A percentile compares a stretch with the other conserved stretches of the same genome.
Evolutionary conservation across 1,140 invertebrate species (phyloP).

Genomic region (Eumaeus atala): DNA sequence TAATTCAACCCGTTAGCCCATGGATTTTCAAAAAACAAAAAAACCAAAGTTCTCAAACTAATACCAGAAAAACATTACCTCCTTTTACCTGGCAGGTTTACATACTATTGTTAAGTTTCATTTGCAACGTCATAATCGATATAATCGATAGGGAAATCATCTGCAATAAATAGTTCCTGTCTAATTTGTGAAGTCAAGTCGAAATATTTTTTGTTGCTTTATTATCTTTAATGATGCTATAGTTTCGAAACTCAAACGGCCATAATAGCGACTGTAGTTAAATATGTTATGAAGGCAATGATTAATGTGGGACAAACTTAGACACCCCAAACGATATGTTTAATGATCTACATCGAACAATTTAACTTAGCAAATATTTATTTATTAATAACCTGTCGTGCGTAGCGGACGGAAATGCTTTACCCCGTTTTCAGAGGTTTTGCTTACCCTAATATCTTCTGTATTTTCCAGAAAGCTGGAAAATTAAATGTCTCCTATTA

Average conservation of each 20-base stretch:
- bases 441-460: no score
- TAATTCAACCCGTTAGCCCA: no score
- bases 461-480: no score
- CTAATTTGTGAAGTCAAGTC: background rate
- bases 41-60: no score
- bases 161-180: constrained; percentile 1
- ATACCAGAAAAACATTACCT: no score
- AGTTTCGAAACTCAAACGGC: constrained; percentile 14
- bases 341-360: constrained; percentile 60
- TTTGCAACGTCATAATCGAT: no score
- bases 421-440: no score
- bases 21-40: no score
- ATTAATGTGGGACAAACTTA: constrained; percentile 9
- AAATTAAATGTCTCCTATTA: no score
- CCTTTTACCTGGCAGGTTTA: no score
- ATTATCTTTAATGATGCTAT: constrained; percentile 8
- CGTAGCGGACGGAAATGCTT: constrained; percentile 5
- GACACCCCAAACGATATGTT: constrained; percentile 15
- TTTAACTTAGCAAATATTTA: constrained; percentile 31
- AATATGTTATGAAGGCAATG: background rate
- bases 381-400: background rate
- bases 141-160: background rate
- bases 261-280: constrained; percentile 13
- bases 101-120: no score
- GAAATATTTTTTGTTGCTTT: constrained; percentile 2